phyloP scores from a whole-genome alignment of 2,797 vertebrate species.

The Phataginus tricuspis region DNA sequence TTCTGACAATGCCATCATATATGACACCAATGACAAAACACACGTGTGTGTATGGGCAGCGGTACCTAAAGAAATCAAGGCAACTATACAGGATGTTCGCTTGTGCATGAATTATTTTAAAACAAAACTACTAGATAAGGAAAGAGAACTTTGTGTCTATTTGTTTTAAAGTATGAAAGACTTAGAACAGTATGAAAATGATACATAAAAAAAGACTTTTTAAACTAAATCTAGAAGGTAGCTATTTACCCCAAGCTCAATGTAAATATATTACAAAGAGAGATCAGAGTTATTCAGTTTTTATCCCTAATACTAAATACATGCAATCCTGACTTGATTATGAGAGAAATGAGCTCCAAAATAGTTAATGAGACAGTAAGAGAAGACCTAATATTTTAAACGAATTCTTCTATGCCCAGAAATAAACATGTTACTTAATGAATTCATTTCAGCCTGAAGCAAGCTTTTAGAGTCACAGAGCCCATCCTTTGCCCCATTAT shows the following conservation, averaged over 20 bases:
- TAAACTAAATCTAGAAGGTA: background rate
- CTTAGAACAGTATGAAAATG: background rate
- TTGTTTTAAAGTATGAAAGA: background rate
- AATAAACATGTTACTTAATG: background rate
- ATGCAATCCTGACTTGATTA: background rate
- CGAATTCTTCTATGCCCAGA: background rate
- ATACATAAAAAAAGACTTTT: background rate
- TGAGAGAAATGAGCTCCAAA: background rate
- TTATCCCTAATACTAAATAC: background rate
- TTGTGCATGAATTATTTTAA: background rate
- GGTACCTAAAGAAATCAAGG: background rate
- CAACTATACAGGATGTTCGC: background rate
- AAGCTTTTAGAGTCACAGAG: background rate
- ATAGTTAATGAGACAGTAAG: background rate
- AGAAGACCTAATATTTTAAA: background rate
- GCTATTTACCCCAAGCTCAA: background rate
- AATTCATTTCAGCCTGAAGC: background rate
- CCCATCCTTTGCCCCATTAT: background rate
- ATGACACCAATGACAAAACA: background rate
- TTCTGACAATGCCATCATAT: background rate
- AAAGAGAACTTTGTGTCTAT: background rate
- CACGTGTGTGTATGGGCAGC: fast-evolving
- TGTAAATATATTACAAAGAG: background rate
- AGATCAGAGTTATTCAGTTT: background rate
- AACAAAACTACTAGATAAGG: background rate